Evolutionary conservation across 2,113 vertebrate species (phyloP), one percentile per base, ranked within the genome.

Genomic region (Nematolebias whitei): DNA sequence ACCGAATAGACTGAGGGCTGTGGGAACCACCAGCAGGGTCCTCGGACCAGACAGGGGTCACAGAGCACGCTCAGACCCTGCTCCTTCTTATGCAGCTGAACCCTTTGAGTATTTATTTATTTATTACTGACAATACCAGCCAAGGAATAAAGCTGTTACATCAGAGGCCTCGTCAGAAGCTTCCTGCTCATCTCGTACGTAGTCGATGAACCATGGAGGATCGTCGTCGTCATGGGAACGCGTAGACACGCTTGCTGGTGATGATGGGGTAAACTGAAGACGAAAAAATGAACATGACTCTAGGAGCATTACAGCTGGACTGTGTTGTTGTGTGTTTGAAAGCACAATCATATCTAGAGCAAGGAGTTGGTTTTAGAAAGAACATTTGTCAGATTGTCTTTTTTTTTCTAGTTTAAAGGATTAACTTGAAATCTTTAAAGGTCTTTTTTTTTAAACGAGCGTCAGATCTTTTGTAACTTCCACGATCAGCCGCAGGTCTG

Each of bases 1-100:
- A 98, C 91, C 92, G 96, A 54, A 99, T 99, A 84, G 96, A 99
- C 95, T 99, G 92, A 90, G 92, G 0, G 57, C 66, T 53, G 15
- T 10, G 18, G n/a, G 9, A 55, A 24, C 39, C n/a, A 57, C 20
- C 41, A 56, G 49, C 43, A 16, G 45, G 35, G 75, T 74, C 71
- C 73, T 60, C 78, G 58, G 87, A 80, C 79, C 77, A 74, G 70
- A 83, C 68, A 22, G 51, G 63, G 76, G 85, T 82, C 84, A 63
- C 1, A 32, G 72, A 74, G 57, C 71, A 39, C 15, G 64, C 79
- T 85, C 66, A 68, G 79, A 77, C 66, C 29, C 5, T 53, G 80
- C 75, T 57, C 40, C 35, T 51, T 73, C 71, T 71, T 64, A 66
- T 83, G 65, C 76, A 45, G 63, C 82, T 77, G 82, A 47, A 77